phyloP scores from a whole-genome alignment of 64 coral and sea anemone species.

The Pocillopora verrucosa region DNA sequence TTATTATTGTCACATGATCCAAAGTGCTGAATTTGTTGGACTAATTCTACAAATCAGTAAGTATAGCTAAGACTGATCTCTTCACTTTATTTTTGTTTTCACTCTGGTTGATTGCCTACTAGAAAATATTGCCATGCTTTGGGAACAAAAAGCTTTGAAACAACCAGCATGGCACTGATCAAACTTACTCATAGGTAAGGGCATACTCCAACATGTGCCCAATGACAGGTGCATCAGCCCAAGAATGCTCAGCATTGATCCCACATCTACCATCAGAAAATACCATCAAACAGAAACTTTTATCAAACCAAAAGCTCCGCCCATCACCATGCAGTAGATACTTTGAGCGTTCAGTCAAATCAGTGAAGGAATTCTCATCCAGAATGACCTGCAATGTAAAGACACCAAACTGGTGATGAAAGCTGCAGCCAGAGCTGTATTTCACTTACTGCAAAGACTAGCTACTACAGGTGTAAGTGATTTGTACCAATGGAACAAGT shows the following conservation, averaged over 20 bases:
- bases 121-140: too few species aligned
- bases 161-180: neutral
- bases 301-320: slow-evolving; percentile 96
- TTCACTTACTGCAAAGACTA: too few species aligned
- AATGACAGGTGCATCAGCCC: slow-evolving; percentile 96
- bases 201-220: slow-evolving; percentile 95
- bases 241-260: slow-evolving; percentile 88
- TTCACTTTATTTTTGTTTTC: too few species aligned
- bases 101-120: too few species aligned
- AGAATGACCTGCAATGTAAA: slow-evolving; percentile 55
- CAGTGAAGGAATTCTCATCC: slow-evolving; percentile 77
- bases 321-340: slow-evolving; percentile 96
- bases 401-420: neutral
- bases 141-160: too few species aligned
- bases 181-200: slow-evolving; percentile 86
- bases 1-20: neutral
- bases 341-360: slow-evolving; percentile 74
- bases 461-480: too few species aligned
- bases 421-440: neutral
- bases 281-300: slow-evolving; percentile 84
- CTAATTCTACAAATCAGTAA: too few species aligned
- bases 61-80: too few species aligned
- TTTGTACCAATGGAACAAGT: too few species aligned
- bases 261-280: slow-evolving; percentile 96
- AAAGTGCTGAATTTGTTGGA: neutral